Conservation (phyloP, 2,113 vertebrate genomes). For the Dasyprocta punctata region DNA sequence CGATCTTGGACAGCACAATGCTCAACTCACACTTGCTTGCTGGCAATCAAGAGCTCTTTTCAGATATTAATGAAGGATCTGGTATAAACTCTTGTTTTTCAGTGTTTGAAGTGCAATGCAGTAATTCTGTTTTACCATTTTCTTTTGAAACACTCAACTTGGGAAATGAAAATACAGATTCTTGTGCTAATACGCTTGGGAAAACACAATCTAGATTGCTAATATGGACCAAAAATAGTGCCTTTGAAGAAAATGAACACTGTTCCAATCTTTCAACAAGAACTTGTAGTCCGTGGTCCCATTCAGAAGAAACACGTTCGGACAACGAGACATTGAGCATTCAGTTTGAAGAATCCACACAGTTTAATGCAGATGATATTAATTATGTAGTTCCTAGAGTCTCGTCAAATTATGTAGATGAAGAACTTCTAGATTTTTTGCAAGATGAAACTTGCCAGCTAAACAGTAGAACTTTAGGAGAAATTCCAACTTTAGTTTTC, state of each 20-base stretch:
- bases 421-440: constrained; percentile 96
- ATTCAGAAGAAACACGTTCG: constrained; percentile 98
- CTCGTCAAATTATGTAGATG: constrained; percentile 94
- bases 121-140: constrained; percentile 96
- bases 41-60: constrained; percentile 92
- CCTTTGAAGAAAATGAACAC: constrained; percentile 99
- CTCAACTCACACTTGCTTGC: constrained; percentile 92
- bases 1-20: constrained; percentile 91
- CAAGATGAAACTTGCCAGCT: constrained; percentile 92
- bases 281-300: constrained; percentile 99
- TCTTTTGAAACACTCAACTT: constrained; percentile 93
- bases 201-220: constrained; percentile 99
- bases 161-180: constrained; percentile 93
- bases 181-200: constrained; percentile 94
- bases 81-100: constrained; percentile 96
- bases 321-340: constrained; percentile 95
- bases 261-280: constrained; percentile 99
- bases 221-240: constrained; percentile 99
- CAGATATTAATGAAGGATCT: constrained; percentile 93
- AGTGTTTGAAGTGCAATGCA: constrained; percentile 98
- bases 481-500: constrained; percentile 91
- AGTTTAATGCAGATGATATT: constrained; percentile 92
- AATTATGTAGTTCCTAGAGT: constrained; percentile 94
- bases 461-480: constrained; percentile 88
- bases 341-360: constrained; percentile 93